A percentile compares a stretch with the other conserved stretches of the same genome.
Evolutionary conservation across 2,797 vertebrate species (phyloP).

Genomic region (Menidia menidia): DNA sequence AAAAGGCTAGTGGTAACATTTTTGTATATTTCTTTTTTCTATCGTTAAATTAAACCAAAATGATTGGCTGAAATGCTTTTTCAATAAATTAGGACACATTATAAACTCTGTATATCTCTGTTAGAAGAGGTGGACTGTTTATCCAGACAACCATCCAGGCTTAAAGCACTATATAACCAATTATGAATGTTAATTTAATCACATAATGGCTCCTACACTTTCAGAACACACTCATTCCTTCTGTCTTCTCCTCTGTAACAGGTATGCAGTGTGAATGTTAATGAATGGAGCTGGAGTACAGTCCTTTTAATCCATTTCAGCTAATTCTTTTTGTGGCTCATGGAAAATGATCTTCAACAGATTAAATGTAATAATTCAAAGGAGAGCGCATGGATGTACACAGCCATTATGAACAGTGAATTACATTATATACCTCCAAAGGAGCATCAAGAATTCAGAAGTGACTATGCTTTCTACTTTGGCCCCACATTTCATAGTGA

Average conservation of each 20-base stretch:
- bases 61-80: conserved; percentile 22
- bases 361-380: conserved; percentile 53
- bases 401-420: conserved; percentile 40
- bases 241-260: conserved; percentile 87
- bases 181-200: conserved; percentile 94
- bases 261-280: conserved; percentile 87
- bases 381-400: conserved; percentile 23
- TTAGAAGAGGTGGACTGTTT: conserved; percentile 46
- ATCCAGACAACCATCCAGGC: conserved; percentile 57
- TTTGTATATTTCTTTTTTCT: conserved; percentile 23
- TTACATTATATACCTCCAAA: conserved; percentile 48
- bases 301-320: conserved; percentile 62
- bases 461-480: conserved; percentile 19
- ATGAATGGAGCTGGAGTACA: conserved; percentile 71
- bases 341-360: conserved; percentile 49
- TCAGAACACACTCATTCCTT: conserved; percentile 90
- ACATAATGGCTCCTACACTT: conserved; percentile 91
- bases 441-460: conserved; percentile 29
- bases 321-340: conserved; percentile 38
- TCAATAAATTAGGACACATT: conserved; percentile 57
- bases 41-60: conserved; percentile 26
- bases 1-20: conserved; percentile 17
- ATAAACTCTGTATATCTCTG: conserved; percentile 35
- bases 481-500: neutral
- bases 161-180: conserved; percentile 84